phyloP scores from a whole-genome alignment of 2,113 vertebrate species.

The Rhea americana region DNA sequence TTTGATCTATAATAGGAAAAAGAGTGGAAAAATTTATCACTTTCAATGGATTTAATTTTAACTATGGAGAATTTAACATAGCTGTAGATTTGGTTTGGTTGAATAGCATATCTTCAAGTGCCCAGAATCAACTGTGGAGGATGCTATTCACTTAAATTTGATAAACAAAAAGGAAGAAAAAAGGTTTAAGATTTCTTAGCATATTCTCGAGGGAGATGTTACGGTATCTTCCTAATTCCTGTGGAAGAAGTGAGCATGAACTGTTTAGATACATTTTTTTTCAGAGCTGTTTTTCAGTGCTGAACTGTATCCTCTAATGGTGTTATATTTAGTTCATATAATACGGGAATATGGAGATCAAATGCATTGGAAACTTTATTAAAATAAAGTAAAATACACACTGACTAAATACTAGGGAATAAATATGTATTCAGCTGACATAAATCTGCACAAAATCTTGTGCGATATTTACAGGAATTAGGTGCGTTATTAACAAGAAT shows the following conservation, averaged over 20 bases:
- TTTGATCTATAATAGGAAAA: slow-evolving; percentile 66
- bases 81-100: slow-evolving; percentile 43
- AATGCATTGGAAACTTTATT: background rate
- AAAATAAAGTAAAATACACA: background rate
- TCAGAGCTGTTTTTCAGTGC: background rate
- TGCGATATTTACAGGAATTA: background rate
- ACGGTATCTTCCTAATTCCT: slow-evolving; percentile 1
- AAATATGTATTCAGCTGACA: background rate
- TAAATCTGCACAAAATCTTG: background rate
- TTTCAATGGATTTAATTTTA: slow-evolving; percentile 47
- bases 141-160: background rate
- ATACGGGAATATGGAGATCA: background rate
- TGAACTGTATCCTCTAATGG: background rate
- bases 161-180: background rate
- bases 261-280: background rate
- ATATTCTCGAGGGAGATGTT: background rate
- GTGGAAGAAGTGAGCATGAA: background rate
- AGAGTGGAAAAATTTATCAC: slow-evolving; percentile 22
- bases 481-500: background rate
- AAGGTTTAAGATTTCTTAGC: background rate
- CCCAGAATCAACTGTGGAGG: background rate
- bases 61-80: slow-evolving; percentile 21
- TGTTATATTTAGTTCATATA: background rate
- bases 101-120: slow-evolving; percentile 51
- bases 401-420: background rate